Base-by-base conservation (phyloP, 2,888 invertebrate genomes). In the Mechanitis messenoides region DNA sequence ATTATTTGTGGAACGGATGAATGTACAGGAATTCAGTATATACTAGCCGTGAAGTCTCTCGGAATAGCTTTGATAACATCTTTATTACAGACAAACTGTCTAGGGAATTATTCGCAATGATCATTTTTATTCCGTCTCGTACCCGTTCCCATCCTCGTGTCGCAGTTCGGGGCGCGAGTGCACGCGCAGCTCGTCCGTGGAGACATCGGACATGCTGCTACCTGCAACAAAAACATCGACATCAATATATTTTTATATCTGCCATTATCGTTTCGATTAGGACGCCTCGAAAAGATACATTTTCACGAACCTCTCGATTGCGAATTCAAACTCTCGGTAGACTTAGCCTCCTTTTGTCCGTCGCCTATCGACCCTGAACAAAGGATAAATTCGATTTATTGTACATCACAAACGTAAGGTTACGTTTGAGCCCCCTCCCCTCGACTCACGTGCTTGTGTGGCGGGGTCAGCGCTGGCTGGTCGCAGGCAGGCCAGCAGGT, bases 151-250 rank as follows among this genome's bases (percentile, higher is more conserved):
- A 9, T 42, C 42, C 9, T 7, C 1, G 42, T 42, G 42, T 11
- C 42, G 42, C 42, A 42, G 92, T 28, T 91, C 89, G 1, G 91
- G 82, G 1, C 42, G 42, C n/a, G 91, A 84, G 42, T 85, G 71
- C 35, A 87, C 83, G 0, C 83, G 76, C 71, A 93, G 88, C 47
- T 91, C 90, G 0, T 94, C 93, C 35, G 94, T 91, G 0, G 95
- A 95, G 69, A 94, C 84, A 74, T 95, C 95, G 62, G 95, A 95
- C 66, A 92, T 88, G 77, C 95, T 95, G 80, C 95, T 95, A 1
- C 94, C 95, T 95, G 75, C 11, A 20, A 20, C 5, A 9, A 7
- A 2, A 9, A 42, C 9, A 9, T 42, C 1, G 3, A 42, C 20
- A 20, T 20, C 20, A 20, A 9, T 42, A 42, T 5, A 42, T 42